Evolutionary conservation across 2,888 invertebrate genomes (phyloP).

Genomic region (Orthosia cruda): DNA sequence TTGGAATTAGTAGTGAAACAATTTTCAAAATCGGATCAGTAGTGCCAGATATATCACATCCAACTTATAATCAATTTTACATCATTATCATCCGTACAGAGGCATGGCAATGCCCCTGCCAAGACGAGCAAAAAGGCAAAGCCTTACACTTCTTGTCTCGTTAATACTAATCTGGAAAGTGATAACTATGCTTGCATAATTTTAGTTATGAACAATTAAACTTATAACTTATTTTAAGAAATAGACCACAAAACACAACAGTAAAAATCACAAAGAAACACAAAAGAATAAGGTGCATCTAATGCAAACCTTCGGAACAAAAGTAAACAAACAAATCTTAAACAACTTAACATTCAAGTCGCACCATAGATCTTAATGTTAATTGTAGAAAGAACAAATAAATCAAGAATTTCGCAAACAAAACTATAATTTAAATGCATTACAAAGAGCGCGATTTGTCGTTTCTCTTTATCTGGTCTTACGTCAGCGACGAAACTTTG

Average conservation of each 20-base stretch:
- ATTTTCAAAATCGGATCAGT: no score
- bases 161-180: background rate
- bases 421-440: slow-evolving; percentile 76
- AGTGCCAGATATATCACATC: no score
- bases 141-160: no score
- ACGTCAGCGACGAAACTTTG: slow-evolving; percentile 70
- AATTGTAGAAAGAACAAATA: slow-evolving; percentile 49
- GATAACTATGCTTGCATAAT: background rate
- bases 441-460: slow-evolving; percentile 76
- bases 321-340: slow-evolving; percentile 7
- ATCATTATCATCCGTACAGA: no score
- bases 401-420: slow-evolving; percentile 56
- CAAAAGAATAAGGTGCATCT: background rate
- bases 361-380: slow-evolving; percentile 35
- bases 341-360: slow-evolving; percentile 24
- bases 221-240: no score
- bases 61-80: no score
- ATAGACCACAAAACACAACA: no score
- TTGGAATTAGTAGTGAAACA: no score
- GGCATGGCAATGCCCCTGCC: no score
- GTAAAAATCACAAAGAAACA: no score
- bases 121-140: no score
- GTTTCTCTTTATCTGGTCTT: slow-evolving; percentile 68
- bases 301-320: background rate
- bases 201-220: background rate